Conservation (phyloP, 2,113 vertebrate species). For the Pseudopipra pipra region DNA sequence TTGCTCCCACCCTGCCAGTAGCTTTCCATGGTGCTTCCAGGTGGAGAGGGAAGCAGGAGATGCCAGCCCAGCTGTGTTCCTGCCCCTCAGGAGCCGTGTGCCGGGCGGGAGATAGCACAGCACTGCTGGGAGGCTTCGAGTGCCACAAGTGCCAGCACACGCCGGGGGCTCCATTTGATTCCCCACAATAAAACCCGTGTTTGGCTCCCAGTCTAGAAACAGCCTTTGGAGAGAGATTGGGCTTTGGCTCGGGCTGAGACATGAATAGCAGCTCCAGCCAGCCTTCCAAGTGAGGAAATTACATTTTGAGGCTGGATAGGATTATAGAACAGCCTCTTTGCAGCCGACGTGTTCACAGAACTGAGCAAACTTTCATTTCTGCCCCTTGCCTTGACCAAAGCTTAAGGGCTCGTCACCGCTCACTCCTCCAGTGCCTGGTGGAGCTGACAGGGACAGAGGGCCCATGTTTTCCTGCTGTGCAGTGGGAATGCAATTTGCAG, state of each 20-base stretch:
- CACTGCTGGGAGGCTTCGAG: background rate
- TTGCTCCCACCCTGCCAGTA: background rate
- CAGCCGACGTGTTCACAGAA: background rate
- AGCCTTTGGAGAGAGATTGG: background rate
- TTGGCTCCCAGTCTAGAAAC: constrained; percentile 15
- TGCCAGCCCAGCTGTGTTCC: background rate
- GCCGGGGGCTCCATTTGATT: background rate
- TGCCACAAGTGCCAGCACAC: background rate
- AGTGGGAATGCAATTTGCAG: background rate
- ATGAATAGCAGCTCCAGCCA: background rate
- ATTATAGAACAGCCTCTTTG: background rate
- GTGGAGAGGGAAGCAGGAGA: background rate
- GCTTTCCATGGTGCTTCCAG: background rate
- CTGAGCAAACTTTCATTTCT: background rate
- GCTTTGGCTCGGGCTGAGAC: background rate
- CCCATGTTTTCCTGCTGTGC: background rate
- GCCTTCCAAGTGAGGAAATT: constrained; percentile 12
- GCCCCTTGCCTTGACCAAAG: background rate
- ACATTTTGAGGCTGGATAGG: background rate
- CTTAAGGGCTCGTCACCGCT: background rate
- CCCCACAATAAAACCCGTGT: background rate
- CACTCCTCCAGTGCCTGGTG: background rate
- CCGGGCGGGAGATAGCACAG: background rate
- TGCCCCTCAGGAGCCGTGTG: background rate
- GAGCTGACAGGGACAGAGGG: background rate